Evolutionary conservation across 2,113 vertebrate genomes (phyloP).

Genomic region (Pontoporia blainvillei): DNA sequence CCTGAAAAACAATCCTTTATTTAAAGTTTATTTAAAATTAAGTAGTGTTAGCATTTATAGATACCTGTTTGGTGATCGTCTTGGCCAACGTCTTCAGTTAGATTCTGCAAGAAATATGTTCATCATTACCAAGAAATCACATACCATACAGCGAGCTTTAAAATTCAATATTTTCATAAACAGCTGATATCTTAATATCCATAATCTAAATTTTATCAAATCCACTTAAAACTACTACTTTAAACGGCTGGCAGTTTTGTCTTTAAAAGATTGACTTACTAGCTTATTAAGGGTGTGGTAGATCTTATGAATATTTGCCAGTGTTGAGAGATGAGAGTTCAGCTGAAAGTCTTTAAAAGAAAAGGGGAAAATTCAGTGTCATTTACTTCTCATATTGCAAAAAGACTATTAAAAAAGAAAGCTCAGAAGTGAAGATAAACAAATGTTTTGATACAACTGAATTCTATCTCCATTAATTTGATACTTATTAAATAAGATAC

Average conservation of each 20-base stretch:
- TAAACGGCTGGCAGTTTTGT: conserved; percentile 45
- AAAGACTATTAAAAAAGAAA: background rate
- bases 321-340: conserved; percentile 98
- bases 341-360: conserved; percentile 93
- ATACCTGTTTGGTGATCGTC: conserved; percentile 96
- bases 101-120: conserved; percentile 86
- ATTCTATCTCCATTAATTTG: background rate
- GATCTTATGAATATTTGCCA: conserved; percentile 99
- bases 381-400: conserved; percentile 53
- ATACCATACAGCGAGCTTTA: background rate
- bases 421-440: background rate
- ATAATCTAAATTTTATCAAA: conserved; percentile 41
- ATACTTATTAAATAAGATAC: background rate
- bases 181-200: background rate
- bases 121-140: conserved; percentile 64
- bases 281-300: conserved; percentile 99
- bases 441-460: background rate
- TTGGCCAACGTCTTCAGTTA: conserved; percentile 97
- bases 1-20: background rate
- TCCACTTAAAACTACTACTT: conserved; percentile 38
- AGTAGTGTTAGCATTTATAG: conserved; percentile 30
- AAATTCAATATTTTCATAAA: conserved; percentile 42
- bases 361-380: conserved; percentile 44
- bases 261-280: conserved; percentile 86
- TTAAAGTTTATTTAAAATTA: conserved; percentile 14